Evolutionary conservation across 1,140 invertebrate genomes (phyloP), one percentile per base, ranked within the genome.

Genomic region (Neuroterus valhalla): DNA sequence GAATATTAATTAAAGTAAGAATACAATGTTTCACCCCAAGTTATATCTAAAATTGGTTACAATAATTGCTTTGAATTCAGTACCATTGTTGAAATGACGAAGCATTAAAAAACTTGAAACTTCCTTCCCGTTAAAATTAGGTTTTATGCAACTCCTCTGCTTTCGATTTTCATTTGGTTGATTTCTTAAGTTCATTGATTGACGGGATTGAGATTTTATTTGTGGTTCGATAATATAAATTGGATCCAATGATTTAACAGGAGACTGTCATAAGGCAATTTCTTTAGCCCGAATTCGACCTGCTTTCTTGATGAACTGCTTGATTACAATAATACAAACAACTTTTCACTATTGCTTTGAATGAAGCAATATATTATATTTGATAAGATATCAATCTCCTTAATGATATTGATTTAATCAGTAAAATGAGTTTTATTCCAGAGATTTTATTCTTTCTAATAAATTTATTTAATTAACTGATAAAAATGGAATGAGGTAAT

Each of bases 151-250:
- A 14, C 12, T 62, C 52, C 31, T 62, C 23, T 62, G n/a, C 15
- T 62, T 26, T 26, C 31, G 23, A 62, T 38, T 62, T 62, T n/a
- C 52, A 62, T 62, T 62, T 62, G 31, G 31, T 62, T 62, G 52
- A 62, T 62, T 62, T 3, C 31, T 2, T 62, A 31, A 62, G 23
- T 31, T 31, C 26, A 62, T 8, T 31, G 14, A 62, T 62, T 62
- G 1, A 62, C 23, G 14, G 26, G 19, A 12, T 26, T 14, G 26
- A 62, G 3, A 5, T 26, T 62, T 31, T 2, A 19, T 17, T 17
- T 17, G 12, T 6, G n/a, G 46, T 48, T 31, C 8, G 31, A 10
- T 38, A 8, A 8, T 10, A 38, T 5, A 38, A 38, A 8, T 8
- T 48, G 17, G 0, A 48, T 48, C 17, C 6, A 5, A 48, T n/a